A percentile compares a stretch with the other conserved stretches of the same genome.
Conservation (phyloP, 92 coral and sea anemone species). For the Parazoanthus darwini region DNA sequence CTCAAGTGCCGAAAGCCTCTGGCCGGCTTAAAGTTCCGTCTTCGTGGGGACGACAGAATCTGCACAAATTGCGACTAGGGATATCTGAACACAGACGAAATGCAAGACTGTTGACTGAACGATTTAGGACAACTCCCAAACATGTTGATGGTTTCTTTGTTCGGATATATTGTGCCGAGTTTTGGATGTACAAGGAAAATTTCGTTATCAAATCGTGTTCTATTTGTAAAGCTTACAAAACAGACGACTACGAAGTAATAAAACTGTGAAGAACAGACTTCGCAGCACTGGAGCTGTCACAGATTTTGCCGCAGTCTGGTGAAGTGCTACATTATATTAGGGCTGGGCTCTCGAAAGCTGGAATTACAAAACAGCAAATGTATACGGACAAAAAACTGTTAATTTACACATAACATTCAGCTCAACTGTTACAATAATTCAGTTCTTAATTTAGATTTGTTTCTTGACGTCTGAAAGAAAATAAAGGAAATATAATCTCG, state of each 20-base stretch:
- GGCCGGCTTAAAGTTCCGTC: slow-evolving; percentile 60
- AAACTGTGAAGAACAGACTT: slow-evolving; percentile 5
- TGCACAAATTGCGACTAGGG: slow-evolving; percentile 51
- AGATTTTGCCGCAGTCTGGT: background rate
- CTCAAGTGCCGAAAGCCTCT: slow-evolving; percentile 56
- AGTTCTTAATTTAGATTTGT: background rate
- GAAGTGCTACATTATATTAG: no score
- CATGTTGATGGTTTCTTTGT: slow-evolving; percentile 21
- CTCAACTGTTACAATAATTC: background rate
- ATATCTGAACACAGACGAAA: background rate
- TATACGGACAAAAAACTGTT: background rate
- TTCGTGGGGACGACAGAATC: slow-evolving; percentile 54
- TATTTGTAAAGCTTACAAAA: background rate
- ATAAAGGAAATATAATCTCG: background rate
- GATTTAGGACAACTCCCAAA: background rate
- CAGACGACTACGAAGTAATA: background rate
- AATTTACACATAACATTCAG: background rate
- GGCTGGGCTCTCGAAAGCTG: background rate
- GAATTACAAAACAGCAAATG: background rate
- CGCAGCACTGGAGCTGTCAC: background rate
- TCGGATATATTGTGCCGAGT: background rate
- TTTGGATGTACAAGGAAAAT: background rate
- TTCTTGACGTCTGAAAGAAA: background rate
- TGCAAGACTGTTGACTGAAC: slow-evolving; percentile 1
- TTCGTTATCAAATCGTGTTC: background rate